Percentiles rank a stretch among this genome's conserved stretches.
Conservation (phyloP, 2,888 invertebrate genomes). For the Apomyelois bistriatella region DNA sequence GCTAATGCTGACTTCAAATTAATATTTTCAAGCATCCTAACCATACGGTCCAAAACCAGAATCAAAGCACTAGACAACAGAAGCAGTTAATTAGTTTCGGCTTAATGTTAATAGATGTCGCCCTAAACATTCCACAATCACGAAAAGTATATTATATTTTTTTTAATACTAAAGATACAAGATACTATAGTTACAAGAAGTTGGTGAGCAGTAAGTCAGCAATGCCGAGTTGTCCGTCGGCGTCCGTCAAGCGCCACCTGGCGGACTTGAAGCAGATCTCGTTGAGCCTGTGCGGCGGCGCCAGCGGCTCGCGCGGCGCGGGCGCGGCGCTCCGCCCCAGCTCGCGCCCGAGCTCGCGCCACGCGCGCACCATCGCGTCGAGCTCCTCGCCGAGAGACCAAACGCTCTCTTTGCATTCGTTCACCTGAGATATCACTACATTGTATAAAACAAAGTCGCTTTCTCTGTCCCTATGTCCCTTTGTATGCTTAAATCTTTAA, state of each 20-base stretch:
- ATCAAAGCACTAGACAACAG: too few species aligned
- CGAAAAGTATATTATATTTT: too few species aligned
- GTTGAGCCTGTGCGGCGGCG: slow-evolving; percentile 86
- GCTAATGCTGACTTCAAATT: too few species aligned
- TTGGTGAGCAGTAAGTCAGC: slow-evolving; percentile 97
- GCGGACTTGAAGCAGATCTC: slow-evolving; percentile 99
- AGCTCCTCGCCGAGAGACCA: slow-evolving; percentile 94
- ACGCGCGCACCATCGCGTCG: slow-evolving; percentile 96
- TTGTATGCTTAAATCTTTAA: too few species aligned
- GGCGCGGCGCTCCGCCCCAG: slow-evolving; percentile 79
- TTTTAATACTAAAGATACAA: too few species aligned
- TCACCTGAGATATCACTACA: slow-evolving; percentile 74
- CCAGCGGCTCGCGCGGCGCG: slow-evolving; percentile 82
- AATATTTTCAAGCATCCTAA: too few species aligned
- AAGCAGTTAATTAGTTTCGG: too few species aligned
- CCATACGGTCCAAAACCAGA: too few species aligned
- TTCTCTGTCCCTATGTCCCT: too few species aligned
- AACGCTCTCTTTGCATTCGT: slow-evolving; percentile 93
- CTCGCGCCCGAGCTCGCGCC: slow-evolving; percentile 87
- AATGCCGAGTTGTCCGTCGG: slow-evolving; percentile 98
- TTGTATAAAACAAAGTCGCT: too few species aligned
- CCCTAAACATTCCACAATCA: too few species aligned
- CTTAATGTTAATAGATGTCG: too few species aligned
- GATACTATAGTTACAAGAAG: slow-evolving; percentile 88
- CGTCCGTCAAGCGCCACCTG: slow-evolving; percentile 98